Evolutionary conservation across 1,140 invertebrate species (phyloP), one percentile per base, ranked within the genome.

Genomic region (Anagrus nilaparvatae): DNA sequence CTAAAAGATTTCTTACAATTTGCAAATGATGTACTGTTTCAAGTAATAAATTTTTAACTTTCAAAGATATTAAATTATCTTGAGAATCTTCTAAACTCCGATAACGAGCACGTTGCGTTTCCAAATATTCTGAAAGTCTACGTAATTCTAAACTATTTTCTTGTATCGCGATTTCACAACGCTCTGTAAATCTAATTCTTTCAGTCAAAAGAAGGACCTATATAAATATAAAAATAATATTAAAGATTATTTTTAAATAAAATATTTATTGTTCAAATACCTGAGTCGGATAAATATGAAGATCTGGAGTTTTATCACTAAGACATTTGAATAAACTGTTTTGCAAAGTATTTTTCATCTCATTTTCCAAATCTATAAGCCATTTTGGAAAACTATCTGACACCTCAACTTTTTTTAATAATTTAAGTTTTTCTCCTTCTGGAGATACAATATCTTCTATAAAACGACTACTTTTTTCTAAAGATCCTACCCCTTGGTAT

Each of bases 21-120:
- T 78, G 73, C 28, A 91, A 78, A 61, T 92, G 84, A 73, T 97
- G 87, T 44, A 97, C 90, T 1, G 87, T 84, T 58, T 99, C 95
- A 39, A 99, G 63, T 45, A 99, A 79, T n/a, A 99, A 70, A 9
- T 54, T 54, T 0, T 61, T 57, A 6, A 81, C 77, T 55, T 78
- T 78, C 9, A 65, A 33, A 1, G 58, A 55, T 2, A 52, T 62
- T 41, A 79, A 54, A 47, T 74, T 75, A 36, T 79, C 59, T 0
- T 56, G 55, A 12, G 55, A 44, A 18, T 65, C 57, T 23, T 69
- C 66, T 12, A 69, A 27, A 3, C 58, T 59, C 30, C 58, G 58
- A 21, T 60, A 69, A 25, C 46, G 54, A 0, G 59, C 55, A 37
- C 63, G 51, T 30, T 63, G 59, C 9, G 54, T 55, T 46, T 66